These are phyloP conservation scores for Leptobrachium leishanense DNA, from an alignment of 2,113 vertebrate species.

Conservation along the genomic window DNA sequence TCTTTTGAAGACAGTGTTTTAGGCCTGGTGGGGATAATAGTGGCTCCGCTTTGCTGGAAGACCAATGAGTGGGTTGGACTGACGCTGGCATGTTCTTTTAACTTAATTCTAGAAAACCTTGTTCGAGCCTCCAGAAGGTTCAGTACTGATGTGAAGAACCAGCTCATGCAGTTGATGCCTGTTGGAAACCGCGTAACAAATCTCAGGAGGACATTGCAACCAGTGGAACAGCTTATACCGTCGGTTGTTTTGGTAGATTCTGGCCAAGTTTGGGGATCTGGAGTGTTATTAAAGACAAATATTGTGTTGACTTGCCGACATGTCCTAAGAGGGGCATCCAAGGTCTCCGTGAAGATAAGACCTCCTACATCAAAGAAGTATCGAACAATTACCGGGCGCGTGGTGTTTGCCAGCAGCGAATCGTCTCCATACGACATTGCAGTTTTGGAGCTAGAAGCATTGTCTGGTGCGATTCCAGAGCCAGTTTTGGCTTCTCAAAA, in stretches of 20 bases:
- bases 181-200: rapidly evolving
- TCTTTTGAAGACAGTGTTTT: slow-evolving; percentile 22
- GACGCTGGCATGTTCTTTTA: slow-evolving; percentile 81
- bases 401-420: slow-evolving; percentile 79
- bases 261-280: slow-evolving; percentile 83
- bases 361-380: slow-evolving; percentile 63
- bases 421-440: slow-evolving; percentile 86
- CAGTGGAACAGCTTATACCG: slow-evolving; percentile 12
- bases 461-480: slow-evolving; percentile 44
- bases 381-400: slow-evolving; percentile 60
- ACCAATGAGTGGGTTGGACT: slow-evolving; percentile 89
- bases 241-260: slow-evolving; percentile 78
- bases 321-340: slow-evolving; percentile 67
- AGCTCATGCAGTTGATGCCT: background rate
- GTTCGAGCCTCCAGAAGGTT: background rate
- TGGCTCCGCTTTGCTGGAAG: slow-evolving; percentile 87
- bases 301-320: slow-evolving; percentile 88
- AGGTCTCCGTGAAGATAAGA: slow-evolving; percentile 66
- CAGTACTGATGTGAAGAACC: background rate
- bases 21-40: slow-evolving; percentile 75
- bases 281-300: slow-evolving; percentile 68
- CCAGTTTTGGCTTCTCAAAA: slow-evolving; percentile 67
- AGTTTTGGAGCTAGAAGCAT: slow-evolving; percentile 73
- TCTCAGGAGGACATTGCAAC: background rate
- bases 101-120: slow-evolving; percentile 61